phyloP scores from a whole-genome alignment of 2,888 invertebrate genomes.

The Drosophila ezoana region DNA sequence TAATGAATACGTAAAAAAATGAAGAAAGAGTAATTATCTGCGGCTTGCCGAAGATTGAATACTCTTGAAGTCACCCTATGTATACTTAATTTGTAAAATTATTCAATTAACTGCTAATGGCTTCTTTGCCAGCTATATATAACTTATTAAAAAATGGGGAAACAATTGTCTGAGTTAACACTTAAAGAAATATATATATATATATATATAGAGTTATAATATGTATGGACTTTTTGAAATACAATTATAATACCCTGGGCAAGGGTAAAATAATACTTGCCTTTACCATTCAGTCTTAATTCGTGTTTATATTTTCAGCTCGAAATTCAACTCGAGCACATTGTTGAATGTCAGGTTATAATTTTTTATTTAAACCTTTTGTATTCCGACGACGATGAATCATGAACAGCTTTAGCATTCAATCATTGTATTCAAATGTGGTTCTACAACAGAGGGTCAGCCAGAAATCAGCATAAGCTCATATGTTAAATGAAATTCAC shows the following conservation, averaged over 20 bases:
- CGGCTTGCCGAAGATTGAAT: neutral
- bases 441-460: conserved; percentile 40
- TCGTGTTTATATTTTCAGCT: conserved; percentile 30
- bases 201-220: too few relatives aligned
- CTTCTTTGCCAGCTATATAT: too few relatives aligned
- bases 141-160: too few relatives aligned
- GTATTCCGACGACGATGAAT: conserved; percentile 41
- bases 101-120: neutral
- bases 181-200: too few relatives aligned
- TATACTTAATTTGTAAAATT: neutral
- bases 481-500: conserved; percentile 32
- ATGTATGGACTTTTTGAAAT: too few relatives aligned
- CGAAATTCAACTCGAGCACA: conserved; percentile 20
- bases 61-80: neutral
- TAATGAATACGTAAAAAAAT: conserved; percentile 45
- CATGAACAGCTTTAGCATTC: conserved; percentile 48
- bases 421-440: conserved; percentile 55
- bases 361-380: neutral
- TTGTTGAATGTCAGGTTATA: conserved; percentile 39
- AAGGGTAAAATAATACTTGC: conserved; percentile 8
- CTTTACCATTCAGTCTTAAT: conserved; percentile 7
- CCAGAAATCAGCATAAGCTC: conserved; percentile 34
- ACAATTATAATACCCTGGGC: neutral
- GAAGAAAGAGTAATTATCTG: neutral
- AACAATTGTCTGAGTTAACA: too few relatives aligned